phyloP scores from a whole-genome alignment of 2,113 vertebrate genomes.

The Rutilus rutilus region DNA sequence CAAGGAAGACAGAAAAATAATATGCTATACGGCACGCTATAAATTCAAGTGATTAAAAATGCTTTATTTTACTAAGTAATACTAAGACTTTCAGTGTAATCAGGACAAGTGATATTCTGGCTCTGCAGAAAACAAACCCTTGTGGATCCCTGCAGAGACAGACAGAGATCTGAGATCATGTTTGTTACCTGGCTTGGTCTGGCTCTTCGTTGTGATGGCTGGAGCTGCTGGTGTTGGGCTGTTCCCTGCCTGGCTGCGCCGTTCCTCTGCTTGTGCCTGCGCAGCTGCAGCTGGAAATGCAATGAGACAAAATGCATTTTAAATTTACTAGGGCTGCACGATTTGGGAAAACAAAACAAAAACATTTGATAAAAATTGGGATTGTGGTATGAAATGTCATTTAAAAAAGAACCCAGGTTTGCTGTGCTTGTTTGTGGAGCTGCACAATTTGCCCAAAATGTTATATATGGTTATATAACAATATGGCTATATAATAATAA shows the following conservation, averaged over 20 bases:
- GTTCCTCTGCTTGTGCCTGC: constrained; percentile 89
- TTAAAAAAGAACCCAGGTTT: too few relatives aligned
- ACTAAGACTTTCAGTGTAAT: neutral
- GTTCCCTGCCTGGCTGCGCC: constrained; percentile 78
- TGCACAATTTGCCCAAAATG: too few relatives aligned
- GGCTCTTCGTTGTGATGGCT: constrained; percentile 73
- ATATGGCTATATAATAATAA: too few relatives aligned
- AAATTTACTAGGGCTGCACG: neutral
- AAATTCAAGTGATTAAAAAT: too few relatives aligned
- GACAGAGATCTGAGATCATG: neutral
- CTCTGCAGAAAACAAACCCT: neutral
- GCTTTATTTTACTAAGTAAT: too few relatives aligned
- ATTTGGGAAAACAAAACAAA: too few relatives aligned
- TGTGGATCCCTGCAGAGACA: neutral
- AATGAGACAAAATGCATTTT: neutral
- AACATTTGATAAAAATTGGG: too few relatives aligned
- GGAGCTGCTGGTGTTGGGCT: constrained; percentile 69
- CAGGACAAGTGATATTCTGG: neutral
- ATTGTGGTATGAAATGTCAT: too few relatives aligned
- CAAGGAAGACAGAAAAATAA: too few relatives aligned
- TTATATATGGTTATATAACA: too few relatives aligned
- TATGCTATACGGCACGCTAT: too few relatives aligned
- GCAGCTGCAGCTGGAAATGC: constrained; percentile 84
- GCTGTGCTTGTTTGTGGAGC: too few relatives aligned
- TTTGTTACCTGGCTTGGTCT: constrained; percentile 81